These are phyloP conservation scores for Brachystomella parvula DNA, from an alignment of 1,140 invertebrate genomes.

Conservation along the genomic window DNA sequence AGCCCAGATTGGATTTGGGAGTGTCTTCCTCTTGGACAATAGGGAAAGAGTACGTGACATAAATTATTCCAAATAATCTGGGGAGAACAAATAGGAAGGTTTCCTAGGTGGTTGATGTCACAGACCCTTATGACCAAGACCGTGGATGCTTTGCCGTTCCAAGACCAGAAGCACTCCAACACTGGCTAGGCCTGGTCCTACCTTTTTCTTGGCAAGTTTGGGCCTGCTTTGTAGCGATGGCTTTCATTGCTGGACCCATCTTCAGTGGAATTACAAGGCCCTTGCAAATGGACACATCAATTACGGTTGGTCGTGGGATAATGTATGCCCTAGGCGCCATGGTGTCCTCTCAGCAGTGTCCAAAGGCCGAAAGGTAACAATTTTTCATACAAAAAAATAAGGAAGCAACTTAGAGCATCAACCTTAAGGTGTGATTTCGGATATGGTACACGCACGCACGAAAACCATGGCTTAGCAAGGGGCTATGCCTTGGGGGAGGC, in stretches of 20 bases:
- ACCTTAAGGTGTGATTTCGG: too few species aligned
- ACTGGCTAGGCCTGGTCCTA: slow-evolving; percentile 36
- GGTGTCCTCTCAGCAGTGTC: slow-evolving; percentile 29
- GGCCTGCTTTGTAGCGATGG: slow-evolving; percentile 36
- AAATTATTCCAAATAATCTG: slow-evolving; percentile 15
- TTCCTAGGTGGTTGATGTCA: slow-evolving; percentile 36
- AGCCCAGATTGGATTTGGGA: slow-evolving; percentile 40
- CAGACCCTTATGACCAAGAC: slow-evolving; percentile 35
- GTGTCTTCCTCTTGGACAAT: slow-evolving; percentile 38
- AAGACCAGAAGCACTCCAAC: slow-evolving; percentile 34
- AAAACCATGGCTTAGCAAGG: too few species aligned
- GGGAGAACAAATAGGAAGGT: neutral
- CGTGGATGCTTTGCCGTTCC: slow-evolving; percentile 37
- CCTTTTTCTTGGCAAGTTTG: slow-evolving; percentile 38
- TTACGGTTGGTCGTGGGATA: slow-evolving; percentile 31
- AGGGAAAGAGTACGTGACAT: slow-evolving; percentile 36
- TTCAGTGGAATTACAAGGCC: slow-evolving; percentile 33
- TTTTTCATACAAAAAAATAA: neutral
- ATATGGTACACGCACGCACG: too few species aligned
- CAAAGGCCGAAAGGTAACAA: slow-evolving; percentile 25
- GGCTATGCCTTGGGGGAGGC: too few species aligned
- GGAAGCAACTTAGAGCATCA: neutral
- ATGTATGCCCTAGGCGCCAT: slow-evolving; percentile 35
- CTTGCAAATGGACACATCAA: slow-evolving; percentile 26
- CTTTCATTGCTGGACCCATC: slow-evolving; percentile 31